phyloP scores from a whole-genome alignment of 2,797 vertebrate species.

The Anabacerthia variegaticeps region DNA sequence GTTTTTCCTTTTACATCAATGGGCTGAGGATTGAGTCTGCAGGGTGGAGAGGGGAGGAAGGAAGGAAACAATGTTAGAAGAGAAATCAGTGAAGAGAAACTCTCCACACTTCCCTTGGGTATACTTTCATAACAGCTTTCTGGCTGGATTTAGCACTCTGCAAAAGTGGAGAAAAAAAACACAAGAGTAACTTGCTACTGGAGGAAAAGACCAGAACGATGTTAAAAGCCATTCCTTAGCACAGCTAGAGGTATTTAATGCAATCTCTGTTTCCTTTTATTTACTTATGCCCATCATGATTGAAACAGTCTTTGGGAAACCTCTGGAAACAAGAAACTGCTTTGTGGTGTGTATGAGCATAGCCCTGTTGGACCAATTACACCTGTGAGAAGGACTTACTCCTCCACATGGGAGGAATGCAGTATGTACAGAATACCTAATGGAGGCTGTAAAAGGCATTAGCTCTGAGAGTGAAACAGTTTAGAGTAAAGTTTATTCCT shows the following conservation, averaged over 20 bases:
- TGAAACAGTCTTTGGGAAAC: background rate
- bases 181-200: background rate
- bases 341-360: background rate
- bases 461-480: background rate
- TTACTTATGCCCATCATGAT: background rate
- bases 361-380: background rate
- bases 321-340: background rate
- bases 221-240: background rate
- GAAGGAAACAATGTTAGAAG: slow-evolving; percentile 64
- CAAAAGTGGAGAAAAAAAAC: background rate
- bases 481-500: background rate
- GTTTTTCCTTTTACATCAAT: slow-evolving; percentile 61
- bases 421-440: background rate
- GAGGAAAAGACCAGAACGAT: background rate
- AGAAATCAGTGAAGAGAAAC: slow-evolving; percentile 50
- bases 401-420: background rate
- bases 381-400: background rate
- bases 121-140: slow-evolving; percentile 40
- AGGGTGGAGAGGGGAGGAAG: slow-evolving; percentile 57
- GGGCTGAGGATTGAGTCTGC: background rate
- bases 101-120: slow-evolving; percentile 42
- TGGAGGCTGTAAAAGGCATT: background rate
- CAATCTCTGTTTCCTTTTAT: background rate
- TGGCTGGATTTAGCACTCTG: slow-evolving; percentile 35
- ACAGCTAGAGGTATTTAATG: background rate